Evolutionary conservation across 2,113 vertebrate species (phyloP).

Genomic region (Pantherophis guttatus): DNA sequence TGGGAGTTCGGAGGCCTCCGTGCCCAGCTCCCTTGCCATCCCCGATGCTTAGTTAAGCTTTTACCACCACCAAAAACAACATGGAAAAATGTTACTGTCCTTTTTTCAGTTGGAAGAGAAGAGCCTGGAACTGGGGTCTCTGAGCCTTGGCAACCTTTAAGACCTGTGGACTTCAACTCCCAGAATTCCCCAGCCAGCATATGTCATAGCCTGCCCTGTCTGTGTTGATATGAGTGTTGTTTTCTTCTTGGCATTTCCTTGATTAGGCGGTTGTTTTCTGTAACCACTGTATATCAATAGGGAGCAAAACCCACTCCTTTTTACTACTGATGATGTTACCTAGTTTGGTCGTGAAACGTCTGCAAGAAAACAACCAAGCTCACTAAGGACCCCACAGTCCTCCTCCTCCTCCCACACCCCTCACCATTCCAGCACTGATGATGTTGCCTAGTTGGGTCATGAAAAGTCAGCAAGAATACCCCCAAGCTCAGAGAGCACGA

Average conservation of each 20-base stretch:
- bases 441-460: too few species aligned
- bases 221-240: not conserved
- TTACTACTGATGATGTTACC: too few species aligned
- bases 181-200: not conserved
- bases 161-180: not conserved
- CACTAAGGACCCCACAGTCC: too few species aligned
- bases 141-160: not conserved
- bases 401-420: too few species aligned
- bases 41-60: not conserved
- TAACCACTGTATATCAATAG: too few species aligned
- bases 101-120: not conserved
- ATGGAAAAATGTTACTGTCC: not conserved
- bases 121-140: too few species aligned
- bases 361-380: too few species aligned
- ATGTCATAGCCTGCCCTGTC: not conserved
- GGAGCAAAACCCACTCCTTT: too few species aligned
- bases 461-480: too few species aligned
- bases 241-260: not conserved
- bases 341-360: too few species aligned
- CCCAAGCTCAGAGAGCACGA: too few species aligned
- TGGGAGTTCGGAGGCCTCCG: not conserved
- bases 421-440: too few species aligned
- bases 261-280: not conserved
- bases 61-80: not conserved
- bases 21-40: not conserved